Conservation (phyloP, 2,888 invertebrate species). For the Spodoptera littoralis region DNA sequence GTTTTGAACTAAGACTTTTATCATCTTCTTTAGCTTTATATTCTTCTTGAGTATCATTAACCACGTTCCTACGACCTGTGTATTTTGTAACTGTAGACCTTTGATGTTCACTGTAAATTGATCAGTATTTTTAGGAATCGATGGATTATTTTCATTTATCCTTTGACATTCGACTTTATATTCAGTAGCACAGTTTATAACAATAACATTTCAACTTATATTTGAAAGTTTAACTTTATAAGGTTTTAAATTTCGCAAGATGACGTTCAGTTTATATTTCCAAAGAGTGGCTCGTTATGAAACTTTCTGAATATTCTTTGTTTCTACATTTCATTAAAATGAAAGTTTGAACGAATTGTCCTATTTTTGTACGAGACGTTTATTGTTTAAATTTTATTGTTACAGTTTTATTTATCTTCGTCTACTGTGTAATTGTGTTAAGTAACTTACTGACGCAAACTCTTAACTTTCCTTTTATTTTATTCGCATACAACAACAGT, state of each 20-base stretch:
- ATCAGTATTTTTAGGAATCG: slow-evolving; percentile 5
- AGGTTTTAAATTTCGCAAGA: slow-evolving; percentile 57
- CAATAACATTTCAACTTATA: slow-evolving; percentile 33
- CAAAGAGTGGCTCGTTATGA: slow-evolving; percentile 53
- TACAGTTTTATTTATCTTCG: slow-evolving; percentile 31
- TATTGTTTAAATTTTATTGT: slow-evolving; percentile 39
- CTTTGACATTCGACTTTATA: slow-evolving; percentile 31
- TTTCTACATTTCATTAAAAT: slow-evolving; percentile 53
- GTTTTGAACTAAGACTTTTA: slow-evolving; percentile 21
- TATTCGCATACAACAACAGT: neutral
- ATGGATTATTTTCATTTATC: neutral
- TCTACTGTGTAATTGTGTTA: slow-evolving; percentile 25
- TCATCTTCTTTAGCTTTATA: slow-evolving; percentile 26
- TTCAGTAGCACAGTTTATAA: slow-evolving; percentile 41
- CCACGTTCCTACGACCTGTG: neutral
- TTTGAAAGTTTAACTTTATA: slow-evolving; percentile 54
- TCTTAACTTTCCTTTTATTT: slow-evolving; percentile 17
- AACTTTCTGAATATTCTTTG: slow-evolving; percentile 57
- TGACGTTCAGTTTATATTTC: slow-evolving; percentile 49
- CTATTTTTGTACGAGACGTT: slow-evolving; percentile 40
- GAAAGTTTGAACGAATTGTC: slow-evolving; percentile 33
- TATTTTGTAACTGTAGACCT: slow-evolving; percentile 3
- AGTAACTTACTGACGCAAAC: slow-evolving; percentile 15
- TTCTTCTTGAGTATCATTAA: slow-evolving; percentile 1
- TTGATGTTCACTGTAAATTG: slow-evolving; percentile 7